Evolutionary conservation across 1,140 invertebrate species (phyloP).

Genomic region (Stegodyphus dumicola): DNA sequence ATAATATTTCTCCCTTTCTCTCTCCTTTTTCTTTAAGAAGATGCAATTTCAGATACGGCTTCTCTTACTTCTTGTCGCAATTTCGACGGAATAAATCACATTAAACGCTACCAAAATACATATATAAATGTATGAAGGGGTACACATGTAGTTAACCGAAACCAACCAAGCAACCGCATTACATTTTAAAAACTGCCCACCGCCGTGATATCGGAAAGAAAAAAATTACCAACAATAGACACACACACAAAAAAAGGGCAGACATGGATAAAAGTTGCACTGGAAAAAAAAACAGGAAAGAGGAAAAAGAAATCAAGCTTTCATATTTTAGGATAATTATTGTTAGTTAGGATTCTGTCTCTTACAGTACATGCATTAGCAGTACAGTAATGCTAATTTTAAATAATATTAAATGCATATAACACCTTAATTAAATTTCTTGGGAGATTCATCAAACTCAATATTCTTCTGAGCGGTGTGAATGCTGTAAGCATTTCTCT

Average conservation of each 20-base stretch:
- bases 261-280: no score
- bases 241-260: background rate
- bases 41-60: background rate
- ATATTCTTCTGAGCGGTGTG: no score
- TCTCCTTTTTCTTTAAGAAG: background rate
- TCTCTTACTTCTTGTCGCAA: background rate
- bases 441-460: no score
- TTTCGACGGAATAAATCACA: constrained; percentile 7
- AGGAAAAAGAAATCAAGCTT: no score
- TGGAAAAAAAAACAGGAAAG: no score
- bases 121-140: background rate
- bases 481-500: no score
- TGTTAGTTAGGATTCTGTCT: no score
- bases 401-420: no score
- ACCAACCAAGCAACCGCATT: background rate
- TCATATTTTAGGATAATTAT: no score
- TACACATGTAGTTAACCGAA: background rate
- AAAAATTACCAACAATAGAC: background rate
- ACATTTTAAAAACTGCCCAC: background rate
- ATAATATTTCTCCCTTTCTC: background rate
- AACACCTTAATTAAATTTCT: no score
- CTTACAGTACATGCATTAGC: no score
- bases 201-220: background rate
- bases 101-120: background rate
- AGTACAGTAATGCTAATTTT: no score